Conservation (phyloP, 2,888 invertebrate genomes). For the Agriopis aurantiaria region DNA sequence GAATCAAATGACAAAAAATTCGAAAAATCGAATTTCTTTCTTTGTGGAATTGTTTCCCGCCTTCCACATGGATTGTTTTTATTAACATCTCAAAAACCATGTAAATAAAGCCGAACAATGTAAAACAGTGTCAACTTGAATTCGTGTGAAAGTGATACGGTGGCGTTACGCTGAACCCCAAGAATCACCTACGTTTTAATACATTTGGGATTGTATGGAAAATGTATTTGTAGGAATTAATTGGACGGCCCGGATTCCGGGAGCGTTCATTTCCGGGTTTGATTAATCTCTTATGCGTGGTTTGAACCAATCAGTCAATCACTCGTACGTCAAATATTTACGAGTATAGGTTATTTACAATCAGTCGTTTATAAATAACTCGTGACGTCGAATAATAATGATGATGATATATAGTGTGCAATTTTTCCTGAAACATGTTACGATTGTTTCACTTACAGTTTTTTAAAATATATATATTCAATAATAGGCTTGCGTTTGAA, state of each 20-base stretch:
- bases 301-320: constrained; percentile 22
- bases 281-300: constrained; percentile 40
- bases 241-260: constrained; percentile 37
- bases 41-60: background rate
- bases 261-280: constrained; percentile 41
- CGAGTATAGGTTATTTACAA: constrained; percentile 4
- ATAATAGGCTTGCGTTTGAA: too few species aligned
- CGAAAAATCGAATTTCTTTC: too few species aligned
- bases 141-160: constrained; percentile 9
- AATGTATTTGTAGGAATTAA: constrained; percentile 43
- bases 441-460: background rate
- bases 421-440: constrained; percentile 3
- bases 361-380: background rate
- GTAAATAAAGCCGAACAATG: constrained; percentile 9
- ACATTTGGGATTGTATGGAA: constrained; percentile 36
- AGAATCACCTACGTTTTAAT: constrained; percentile 28
- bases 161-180: constrained; percentile 10
- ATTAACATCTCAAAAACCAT: background rate
- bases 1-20: too few species aligned
- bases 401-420: background rate
- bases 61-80: background rate
- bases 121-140: constrained; percentile 18
- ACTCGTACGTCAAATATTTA: constrained; percentile 12
- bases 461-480: too few species aligned
- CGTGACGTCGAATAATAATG: constrained; percentile 1